These are phyloP conservation scores for Penaeus japonicus DNA, from an alignment of 1,140 invertebrate genomes.

Conservation along the genomic window DNA sequence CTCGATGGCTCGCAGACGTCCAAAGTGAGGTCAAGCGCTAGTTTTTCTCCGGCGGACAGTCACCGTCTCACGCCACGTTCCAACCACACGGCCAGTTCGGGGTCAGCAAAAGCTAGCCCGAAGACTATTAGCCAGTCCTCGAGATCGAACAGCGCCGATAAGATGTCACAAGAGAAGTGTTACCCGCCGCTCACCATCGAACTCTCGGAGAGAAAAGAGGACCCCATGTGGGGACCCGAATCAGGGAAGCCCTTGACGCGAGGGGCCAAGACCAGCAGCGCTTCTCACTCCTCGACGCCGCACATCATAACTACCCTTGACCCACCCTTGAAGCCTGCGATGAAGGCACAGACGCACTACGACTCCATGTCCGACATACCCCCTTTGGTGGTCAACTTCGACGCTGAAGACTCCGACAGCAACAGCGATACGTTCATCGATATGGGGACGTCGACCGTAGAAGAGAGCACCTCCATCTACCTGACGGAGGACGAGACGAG, in stretches of 20 bases:
- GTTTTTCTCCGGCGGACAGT: neutral
- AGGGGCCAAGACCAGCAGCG: neutral
- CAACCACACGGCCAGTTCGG: neutral
- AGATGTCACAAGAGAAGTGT: neutral
- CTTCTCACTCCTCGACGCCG: neutral
- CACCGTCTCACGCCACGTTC: neutral
- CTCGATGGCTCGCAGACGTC: neutral
- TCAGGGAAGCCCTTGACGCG: neutral
- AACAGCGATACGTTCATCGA: neutral
- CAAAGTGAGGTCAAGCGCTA: neutral
- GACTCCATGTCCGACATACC: neutral
- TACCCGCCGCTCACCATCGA: conserved; percentile 39
- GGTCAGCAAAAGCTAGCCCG: neutral
- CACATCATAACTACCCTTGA: conserved; percentile 46
- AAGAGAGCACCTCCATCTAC: conserved; percentile 25
- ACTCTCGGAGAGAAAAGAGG: conserved; percentile 23
- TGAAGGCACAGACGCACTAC: neutral
- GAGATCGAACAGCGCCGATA: neutral
- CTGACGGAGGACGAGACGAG: conserved; percentile 39
- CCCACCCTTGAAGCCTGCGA: neutral
- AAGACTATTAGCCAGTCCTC: neutral
- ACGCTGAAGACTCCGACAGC: conserved; percentile 28
- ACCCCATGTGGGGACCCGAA: neutral
- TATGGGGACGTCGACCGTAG: neutral
- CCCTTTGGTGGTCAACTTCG: conserved; percentile 42